Evolutionary conservation across 92 coral and sea anemone genomes (phyloP), one percentile per base, ranked within the genome.

Genomic region (Actinostola sp.): DNA sequence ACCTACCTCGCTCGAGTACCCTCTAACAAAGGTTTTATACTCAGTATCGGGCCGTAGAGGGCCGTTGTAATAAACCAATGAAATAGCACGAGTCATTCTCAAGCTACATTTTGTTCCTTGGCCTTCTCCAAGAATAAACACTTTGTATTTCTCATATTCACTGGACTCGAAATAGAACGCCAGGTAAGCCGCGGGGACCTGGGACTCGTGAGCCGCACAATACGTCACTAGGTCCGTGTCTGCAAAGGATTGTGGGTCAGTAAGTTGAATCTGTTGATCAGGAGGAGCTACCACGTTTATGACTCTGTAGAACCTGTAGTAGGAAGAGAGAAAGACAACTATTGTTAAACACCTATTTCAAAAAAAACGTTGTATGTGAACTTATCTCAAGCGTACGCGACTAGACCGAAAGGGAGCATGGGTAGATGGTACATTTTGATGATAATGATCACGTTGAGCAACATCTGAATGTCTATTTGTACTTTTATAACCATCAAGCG

Each of bases 71-170:
- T 72, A 78, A 24, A 28, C 28, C 43, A 32, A 26, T 59, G 50
- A 13, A 20, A 29, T 48, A 44, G 45, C 73, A 21, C 84, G 73
- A 27, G 70, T 57, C 34, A 56, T 71, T 20, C 66, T 71, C 27
- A 43, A 17, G 19, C 46, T 67, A 52, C 85, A 52, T 27, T 61
- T 51, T 20, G 25, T 26, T 12, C 32, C 52, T 8, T 78, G 64
- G 0, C 76, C 86, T 41, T 68, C 50, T 27, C 96, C 96, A 25
- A 89, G 30, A n/a, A 76, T 72, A 44, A 89, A 77, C 13, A 9
- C 26, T 26, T 76, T 64, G 74, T 85, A 50, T 17, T 32, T 45
- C 5, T 82, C 69, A 68, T 76, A 89, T 3, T 67, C 52, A 0
- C 42, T 42, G 31, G 80, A 82, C 19, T 60, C 13, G 64, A 88